These are phyloP conservation scores for Andrena chrysosceles DNA, from an alignment of 2,888 invertebrate species.

Conservation along the genomic window DNA sequence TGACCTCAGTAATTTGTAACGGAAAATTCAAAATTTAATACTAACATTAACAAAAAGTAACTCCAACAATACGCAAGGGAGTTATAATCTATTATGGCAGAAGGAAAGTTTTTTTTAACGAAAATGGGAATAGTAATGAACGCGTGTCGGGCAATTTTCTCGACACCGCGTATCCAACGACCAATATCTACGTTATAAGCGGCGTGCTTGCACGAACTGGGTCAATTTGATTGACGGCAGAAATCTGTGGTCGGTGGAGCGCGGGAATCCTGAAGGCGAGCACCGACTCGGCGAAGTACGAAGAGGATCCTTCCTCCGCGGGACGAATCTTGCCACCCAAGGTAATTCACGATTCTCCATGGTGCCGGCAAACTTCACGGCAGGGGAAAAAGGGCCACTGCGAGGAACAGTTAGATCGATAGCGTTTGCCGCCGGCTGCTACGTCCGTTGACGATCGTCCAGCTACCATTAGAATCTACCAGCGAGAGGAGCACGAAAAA, in stretches of 20 bases:
- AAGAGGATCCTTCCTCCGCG: constrained; percentile 42
- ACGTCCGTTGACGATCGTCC: constrained; percentile 28
- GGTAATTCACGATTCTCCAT: constrained; percentile 66
- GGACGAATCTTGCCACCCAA: constrained; percentile 65
- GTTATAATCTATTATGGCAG: background rate
- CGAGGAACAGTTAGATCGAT: constrained; percentile 55
- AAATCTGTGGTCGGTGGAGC: constrained; percentile 54
- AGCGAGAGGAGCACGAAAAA: background rate
- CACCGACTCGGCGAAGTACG: constrained; percentile 25
- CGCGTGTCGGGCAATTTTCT: constrained; percentile 52
- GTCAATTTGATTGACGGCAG: constrained; percentile 70
- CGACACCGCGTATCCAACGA: constrained; percentile 15
- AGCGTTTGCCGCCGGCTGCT: constrained; percentile 32
- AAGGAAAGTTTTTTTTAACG: background rate
- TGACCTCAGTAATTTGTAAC: no score
- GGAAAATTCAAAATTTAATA: no score
- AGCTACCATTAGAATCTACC: constrained; percentile 37
- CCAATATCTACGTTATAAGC: constrained; percentile 52
- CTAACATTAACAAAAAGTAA: no score
- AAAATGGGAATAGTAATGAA: background rate
- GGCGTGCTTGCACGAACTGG: constrained; percentile 67
- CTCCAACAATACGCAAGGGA: no score
- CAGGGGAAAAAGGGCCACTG: constrained; percentile 39
- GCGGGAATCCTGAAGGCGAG: constrained; percentile 47
- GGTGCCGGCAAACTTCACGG: constrained; percentile 28